Evolutionary conservation across 2,888 invertebrate genomes (phyloP).

Genomic region (Cactoblastis cactorum): DNA sequence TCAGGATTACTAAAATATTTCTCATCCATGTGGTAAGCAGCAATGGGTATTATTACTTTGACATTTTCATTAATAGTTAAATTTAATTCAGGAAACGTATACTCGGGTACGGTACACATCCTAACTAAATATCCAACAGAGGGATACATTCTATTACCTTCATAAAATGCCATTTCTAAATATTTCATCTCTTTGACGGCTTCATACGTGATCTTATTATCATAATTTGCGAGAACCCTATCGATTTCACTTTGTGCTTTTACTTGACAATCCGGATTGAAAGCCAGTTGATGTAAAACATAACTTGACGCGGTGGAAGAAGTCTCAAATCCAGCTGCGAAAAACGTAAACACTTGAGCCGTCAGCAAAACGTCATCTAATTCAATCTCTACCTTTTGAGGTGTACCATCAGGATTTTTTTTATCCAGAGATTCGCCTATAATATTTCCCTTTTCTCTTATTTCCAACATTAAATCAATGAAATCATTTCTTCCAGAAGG

Average conservation of each 20-base stretch:
- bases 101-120: conserved; percentile 53
- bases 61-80: conserved; percentile 56
- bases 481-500: conserved; percentile 64
- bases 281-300: conserved; percentile 67
- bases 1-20: conserved; percentile 56
- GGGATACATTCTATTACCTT: conserved; percentile 65
- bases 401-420: conserved; percentile 48
- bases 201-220: conserved; percentile 56
- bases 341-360: conserved; percentile 68
- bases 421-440: conserved; percentile 56
- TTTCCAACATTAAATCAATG: conserved; percentile 61
- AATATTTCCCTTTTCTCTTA: conserved; percentile 56
- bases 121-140: conserved; percentile 58
- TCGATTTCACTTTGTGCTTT: conserved; percentile 67
- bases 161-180: conserved; percentile 62
- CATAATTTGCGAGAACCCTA: conserved; percentile 47
- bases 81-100: conserved; percentile 58
- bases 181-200: conserved; percentile 63
- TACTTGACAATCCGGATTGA: conserved; percentile 61
- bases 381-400: conserved; percentile 51
- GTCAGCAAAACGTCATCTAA: conserved; percentile 52
- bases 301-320: conserved; percentile 72
- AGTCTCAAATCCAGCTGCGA: conserved; percentile 75
- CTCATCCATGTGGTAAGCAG: conserved; percentile 60
- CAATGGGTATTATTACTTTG: conserved; percentile 54